phyloP scores from a whole-genome alignment of 2,888 invertebrate species.

The Bibio marci region DNA sequence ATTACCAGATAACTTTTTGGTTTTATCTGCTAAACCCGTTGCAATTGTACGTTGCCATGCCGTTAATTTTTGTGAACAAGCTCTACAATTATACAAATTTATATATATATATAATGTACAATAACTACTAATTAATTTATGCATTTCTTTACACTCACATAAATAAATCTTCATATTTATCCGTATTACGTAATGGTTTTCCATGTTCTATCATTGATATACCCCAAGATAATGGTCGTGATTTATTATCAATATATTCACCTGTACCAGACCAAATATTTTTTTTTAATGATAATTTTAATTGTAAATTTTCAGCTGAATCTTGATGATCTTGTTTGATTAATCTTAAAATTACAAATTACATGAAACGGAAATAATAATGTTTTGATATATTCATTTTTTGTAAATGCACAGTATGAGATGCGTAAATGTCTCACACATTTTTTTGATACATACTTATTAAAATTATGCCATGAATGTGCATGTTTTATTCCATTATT shows the following conservation, averaged over 20 bases:
- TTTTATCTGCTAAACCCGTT: too few species aligned
- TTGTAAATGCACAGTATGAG: not conserved
- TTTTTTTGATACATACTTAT: constrained; percentile 16
- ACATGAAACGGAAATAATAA: too few species aligned
- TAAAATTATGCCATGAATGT: constrained; percentile 27
- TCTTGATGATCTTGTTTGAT: constrained; percentile 5
- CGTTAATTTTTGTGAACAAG: constrained; percentile 45
- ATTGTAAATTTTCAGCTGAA: constrained; percentile 30
- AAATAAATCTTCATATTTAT: constrained; percentile 39
- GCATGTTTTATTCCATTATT: constrained; percentile 16
- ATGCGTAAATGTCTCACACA: constrained; percentile 7
- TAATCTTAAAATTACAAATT: too few species aligned
- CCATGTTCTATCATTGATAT: constrained; percentile 35
- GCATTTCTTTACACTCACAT: too few species aligned
- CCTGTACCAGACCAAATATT: constrained; percentile 42
- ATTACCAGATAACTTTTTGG: too few species aligned
- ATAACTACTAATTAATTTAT: too few species aligned
- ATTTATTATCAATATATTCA: constrained; percentile 7
- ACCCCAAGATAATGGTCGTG: constrained; percentile 47
- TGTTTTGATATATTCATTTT: too few species aligned
- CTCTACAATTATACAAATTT: too few species aligned
- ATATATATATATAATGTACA: constrained; percentile 4
- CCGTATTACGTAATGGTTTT: constrained; percentile 26
- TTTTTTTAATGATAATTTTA: constrained; percentile 50
- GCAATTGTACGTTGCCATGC: constrained; percentile 21